Evolutionary conservation across 2,113 vertebrate species (phyloP).

Genomic region (Chaetorhynchus papuensis): DNA sequence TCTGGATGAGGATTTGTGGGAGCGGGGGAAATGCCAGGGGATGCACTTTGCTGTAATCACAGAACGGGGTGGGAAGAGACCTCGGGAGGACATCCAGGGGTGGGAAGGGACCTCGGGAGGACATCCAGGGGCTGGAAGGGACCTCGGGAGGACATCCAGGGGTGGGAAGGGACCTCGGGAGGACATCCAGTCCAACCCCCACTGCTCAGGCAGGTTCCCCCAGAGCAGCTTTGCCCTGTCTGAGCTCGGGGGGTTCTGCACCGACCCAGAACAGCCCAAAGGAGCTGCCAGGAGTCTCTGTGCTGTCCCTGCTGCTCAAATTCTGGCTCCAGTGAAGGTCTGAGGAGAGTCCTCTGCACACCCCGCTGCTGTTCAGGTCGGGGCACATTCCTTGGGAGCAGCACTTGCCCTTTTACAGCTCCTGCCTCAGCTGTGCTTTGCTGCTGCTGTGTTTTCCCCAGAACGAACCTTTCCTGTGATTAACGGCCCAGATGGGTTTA

Average conservation of each 20-base stretch:
- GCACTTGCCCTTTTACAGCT: background rate
- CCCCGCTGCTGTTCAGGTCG: background rate
- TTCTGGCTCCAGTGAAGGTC: background rate
- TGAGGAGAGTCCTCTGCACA: background rate
- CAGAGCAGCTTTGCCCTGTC: background rate
- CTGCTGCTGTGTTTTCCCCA: background rate
- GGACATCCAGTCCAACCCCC: rapidly evolving
- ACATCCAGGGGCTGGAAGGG: too few relatives aligned
- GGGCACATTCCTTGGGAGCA: conserved; percentile 49
- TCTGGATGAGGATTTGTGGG: background rate
- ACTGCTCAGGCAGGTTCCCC: background rate
- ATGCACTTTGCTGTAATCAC: background rate
- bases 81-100: background rate
- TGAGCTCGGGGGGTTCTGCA: background rate
- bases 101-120: too few relatives aligned
- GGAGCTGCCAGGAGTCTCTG: background rate
- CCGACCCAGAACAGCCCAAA: rapidly evolving
- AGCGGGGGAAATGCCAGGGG: background rate
- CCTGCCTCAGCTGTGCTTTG: background rate
- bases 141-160: too few relatives aligned
- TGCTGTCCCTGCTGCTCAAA: background rate
- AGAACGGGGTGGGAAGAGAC: background rate
- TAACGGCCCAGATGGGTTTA: background rate
- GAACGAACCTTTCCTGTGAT: background rate
- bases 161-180: background rate